These are phyloP conservation scores for Platygyra sinensis DNA, from an alignment of 64 coral and sea anemone species.

Conservation along the genomic window DNA sequence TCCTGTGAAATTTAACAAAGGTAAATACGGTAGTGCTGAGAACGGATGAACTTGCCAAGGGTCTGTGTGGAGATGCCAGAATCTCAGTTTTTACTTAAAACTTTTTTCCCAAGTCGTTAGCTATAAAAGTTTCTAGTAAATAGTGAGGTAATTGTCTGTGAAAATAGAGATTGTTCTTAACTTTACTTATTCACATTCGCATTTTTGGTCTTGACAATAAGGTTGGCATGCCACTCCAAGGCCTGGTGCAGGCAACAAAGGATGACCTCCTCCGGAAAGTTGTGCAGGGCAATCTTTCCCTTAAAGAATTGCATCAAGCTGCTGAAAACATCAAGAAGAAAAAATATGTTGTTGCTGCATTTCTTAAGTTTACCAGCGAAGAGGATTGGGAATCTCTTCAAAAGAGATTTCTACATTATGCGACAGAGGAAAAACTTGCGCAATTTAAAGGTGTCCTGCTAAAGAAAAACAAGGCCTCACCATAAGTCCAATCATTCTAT, in stretches of 20 bases:
- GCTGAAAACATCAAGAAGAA: slow-evolving; percentile 15
- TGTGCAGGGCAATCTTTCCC: not conserved
- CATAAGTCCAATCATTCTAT: not conserved
- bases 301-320: slow-evolving; percentile 2
- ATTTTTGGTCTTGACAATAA: not conserved
- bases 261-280: not conserved
- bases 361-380: slow-evolving; percentile 10
- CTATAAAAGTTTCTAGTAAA: too few species aligned
- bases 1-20: too few species aligned
- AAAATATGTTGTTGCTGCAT: not conserved
- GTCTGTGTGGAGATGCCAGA: too few species aligned
- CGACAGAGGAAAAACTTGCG: slow-evolving; percentile 54
- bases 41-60: too few species aligned
- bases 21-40: too few species aligned
- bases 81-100: too few species aligned
- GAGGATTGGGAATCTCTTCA: slow-evolving; percentile 32
- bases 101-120: too few species aligned
- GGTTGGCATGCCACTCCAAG: slow-evolving; percentile 43
- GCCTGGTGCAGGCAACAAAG: slow-evolving; percentile 38
- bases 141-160: too few species aligned
- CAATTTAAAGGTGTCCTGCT: slow-evolving; percentile 40
- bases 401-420: slow-evolving; percentile 9
- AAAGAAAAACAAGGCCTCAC: not conserved
- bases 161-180: too few species aligned
- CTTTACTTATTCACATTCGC: too few species aligned